A percentile compares a stretch with the other conserved stretches of the same genome.
These are phyloP conservation scores for Hirundo rustica DNA, from an alignment of 2,797 vertebrate species.

Conservation along the genomic window DNA sequence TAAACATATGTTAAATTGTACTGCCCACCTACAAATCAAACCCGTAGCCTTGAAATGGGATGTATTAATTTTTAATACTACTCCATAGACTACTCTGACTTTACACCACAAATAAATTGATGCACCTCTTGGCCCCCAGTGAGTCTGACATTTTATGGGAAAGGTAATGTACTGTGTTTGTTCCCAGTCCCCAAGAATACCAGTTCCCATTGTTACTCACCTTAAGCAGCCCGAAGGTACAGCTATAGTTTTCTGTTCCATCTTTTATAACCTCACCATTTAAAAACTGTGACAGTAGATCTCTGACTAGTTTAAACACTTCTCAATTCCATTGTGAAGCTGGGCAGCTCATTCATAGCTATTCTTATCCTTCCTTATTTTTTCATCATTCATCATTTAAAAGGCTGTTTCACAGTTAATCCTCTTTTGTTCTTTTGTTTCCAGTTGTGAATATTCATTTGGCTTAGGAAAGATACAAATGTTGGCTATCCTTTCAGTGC, in stretches of 20 bases:
- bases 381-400: slow-evolving; percentile 49
- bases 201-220: not conserved
- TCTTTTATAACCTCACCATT: not conserved
- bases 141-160: not conserved
- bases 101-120: not conserved
- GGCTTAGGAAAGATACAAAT: not conserved
- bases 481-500: slow-evolving; percentile 19
- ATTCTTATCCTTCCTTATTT: slow-evolving; percentile 1
- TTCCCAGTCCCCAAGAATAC: not conserved
- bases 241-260: not conserved
- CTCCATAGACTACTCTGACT: not conserved
- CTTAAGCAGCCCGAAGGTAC: not conserved
- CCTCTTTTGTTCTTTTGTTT: slow-evolving; percentile 17
- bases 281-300: not conserved
- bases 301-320: slow-evolving; percentile 22
- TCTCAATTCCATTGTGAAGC: not conserved
- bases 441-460: slow-evolving; percentile 43
- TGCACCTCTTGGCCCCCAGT: not conserved
- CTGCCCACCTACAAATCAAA: not conserved
- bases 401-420: slow-evolving; percentile 37
- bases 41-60: not conserved
- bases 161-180: not conserved
- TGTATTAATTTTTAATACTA: not conserved
- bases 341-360: slow-evolving; percentile 13
- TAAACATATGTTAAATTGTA: not conserved